Conservation (phyloP, 2,797 vertebrate genomes). For the Smutsia temminckii region DNA sequence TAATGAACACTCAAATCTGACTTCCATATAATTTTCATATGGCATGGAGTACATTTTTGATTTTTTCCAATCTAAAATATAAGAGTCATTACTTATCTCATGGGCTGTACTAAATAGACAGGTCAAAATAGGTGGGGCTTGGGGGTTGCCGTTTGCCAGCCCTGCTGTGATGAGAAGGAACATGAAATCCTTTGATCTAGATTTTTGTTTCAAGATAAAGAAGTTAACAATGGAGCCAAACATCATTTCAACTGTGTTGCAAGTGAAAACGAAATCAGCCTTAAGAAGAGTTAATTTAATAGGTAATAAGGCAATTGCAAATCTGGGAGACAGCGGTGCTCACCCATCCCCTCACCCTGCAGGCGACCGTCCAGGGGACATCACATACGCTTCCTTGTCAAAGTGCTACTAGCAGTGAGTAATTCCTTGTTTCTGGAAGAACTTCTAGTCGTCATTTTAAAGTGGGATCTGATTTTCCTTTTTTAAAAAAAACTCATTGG, state of each 20-base stretch:
- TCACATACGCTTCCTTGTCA: background rate
- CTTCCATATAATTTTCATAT: background rate
- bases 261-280: background rate
- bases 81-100: background rate
- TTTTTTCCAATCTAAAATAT: background rate
- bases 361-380: too few species aligned
- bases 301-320: background rate
- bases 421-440: background rate
- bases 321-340: too few species aligned
- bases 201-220: background rate
- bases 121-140: background rate
- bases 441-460: background rate
- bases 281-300: background rate
- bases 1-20: background rate
- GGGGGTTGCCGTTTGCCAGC: too few species aligned
- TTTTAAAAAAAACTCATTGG: background rate
- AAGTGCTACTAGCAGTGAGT: background rate
- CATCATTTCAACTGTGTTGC: background rate
- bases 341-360: accelerated
- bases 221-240: background rate
- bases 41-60: background rate
- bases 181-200: background rate
- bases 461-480: background rate
- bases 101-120: background rate
- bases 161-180: background rate